Conservation (phyloP, 2,113 vertebrate genomes). For the Neotragus pygmaeus region DNA sequence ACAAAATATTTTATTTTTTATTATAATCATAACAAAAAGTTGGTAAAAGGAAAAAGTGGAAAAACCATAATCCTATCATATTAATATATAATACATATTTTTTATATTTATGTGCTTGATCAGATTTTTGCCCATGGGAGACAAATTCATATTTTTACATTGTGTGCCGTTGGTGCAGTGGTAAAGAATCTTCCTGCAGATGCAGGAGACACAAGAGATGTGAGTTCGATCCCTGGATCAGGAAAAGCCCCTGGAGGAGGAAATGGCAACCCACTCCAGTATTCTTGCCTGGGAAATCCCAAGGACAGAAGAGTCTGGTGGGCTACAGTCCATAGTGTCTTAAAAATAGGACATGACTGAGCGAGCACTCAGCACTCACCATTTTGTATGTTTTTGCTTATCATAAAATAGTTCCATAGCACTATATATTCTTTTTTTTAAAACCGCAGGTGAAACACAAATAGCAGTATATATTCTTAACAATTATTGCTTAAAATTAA, state of each 20-base stretch:
- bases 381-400: background rate
- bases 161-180: background rate
- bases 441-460: background rate
- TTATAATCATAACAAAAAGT: background rate
- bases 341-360: background rate
- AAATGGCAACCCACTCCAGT: background rate
- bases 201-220: background rate
- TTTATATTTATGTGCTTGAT: background rate
- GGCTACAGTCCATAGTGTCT: background rate
- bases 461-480: background rate
- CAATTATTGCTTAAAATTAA: background rate
- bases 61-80: background rate
- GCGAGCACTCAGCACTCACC: background rate
- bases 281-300: background rate
- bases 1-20: conserved; percentile 12
- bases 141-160: conserved; percentile 2
- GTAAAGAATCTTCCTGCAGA: background rate
- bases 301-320: background rate
- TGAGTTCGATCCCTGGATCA: background rate
- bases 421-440: background rate
- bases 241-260: background rate
- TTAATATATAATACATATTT: background rate
- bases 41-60: background rate
- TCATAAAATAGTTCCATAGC: background rate
- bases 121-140: background rate